Conservation (phyloP, 2,888 invertebrate genomes). For the Drosophila mayaguana region DNA sequence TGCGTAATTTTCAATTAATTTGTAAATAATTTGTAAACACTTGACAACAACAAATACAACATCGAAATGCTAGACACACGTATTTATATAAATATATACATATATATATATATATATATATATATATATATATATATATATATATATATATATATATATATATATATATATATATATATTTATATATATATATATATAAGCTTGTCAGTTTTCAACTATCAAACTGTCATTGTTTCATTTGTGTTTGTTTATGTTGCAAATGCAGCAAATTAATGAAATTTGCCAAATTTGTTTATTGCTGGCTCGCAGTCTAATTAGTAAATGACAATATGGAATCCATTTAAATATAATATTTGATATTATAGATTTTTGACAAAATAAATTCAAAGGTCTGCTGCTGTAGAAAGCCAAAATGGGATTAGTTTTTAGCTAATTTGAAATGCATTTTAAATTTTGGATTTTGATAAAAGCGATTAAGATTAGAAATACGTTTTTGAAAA, state of each 20-base stretch:
- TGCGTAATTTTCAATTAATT: conserved; percentile 70
- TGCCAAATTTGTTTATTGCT: conserved; percentile 36
- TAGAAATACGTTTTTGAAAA: not conserved
- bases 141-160: no score
- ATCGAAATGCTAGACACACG: no score
- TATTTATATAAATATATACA: no score
- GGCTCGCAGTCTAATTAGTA: conserved; percentile 20
- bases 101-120: no score
- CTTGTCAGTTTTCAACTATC: conserved; percentile 9
- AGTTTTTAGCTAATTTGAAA: not conserved
- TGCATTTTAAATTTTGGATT: not conserved
- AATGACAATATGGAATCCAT: conserved; percentile 12
- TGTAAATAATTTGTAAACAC: conserved; percentile 63
- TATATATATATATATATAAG: not conserved
- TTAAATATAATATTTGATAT: conserved; percentile 7
- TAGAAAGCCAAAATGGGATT: not conserved
- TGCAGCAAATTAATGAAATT: conserved; percentile 21
- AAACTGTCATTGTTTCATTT: conserved; percentile 20
- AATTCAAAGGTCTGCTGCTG: not conserved
- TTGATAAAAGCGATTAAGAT: not conserved
- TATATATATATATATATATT: not conserved
- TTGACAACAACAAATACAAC: not conserved
- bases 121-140: no score
- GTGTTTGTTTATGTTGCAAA: conserved; percentile 24
- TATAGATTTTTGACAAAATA: not conserved